phyloP scores from a whole-genome alignment of 2,113 vertebrate species.

The Pterophyllum scalare region DNA sequence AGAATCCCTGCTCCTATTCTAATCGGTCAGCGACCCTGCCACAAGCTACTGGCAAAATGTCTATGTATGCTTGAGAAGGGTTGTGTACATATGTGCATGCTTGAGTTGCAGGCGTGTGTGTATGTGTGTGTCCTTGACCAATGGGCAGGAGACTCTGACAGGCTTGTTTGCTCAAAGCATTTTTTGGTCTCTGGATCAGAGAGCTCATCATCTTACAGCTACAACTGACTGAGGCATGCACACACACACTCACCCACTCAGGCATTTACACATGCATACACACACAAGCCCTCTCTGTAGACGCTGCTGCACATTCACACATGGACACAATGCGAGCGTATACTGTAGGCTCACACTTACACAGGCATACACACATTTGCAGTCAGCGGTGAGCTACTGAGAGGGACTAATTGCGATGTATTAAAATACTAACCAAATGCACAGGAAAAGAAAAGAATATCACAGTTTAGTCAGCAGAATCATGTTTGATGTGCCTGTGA shows the following conservation, averaged over 20 bases:
- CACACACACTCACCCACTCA: not conserved
- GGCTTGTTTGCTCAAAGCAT: constrained; percentile 60
- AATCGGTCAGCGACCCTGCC: constrained; percentile 61
- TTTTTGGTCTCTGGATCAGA: constrained; percentile 70
- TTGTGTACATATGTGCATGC: constrained; percentile 52
- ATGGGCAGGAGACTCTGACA: constrained; percentile 73
- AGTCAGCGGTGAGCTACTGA: constrained; percentile 21
- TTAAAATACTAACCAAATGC: constrained; percentile 35
- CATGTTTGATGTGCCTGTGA: constrained; percentile 6
- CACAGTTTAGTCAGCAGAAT: constrained; percentile 8
- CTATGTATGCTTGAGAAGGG: constrained; percentile 50
- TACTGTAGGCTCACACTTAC: not conserved
- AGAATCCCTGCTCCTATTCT: constrained; percentile 47
- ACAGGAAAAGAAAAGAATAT: constrained; percentile 18
- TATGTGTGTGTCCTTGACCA: constrained; percentile 68
- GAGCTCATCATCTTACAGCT: constrained; percentile 71
- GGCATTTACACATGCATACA: constrained; percentile 27
- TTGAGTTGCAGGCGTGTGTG: constrained; percentile 39
- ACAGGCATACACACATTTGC: not conserved
- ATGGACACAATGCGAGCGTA: not conserved
- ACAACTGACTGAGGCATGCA: constrained; percentile 34
- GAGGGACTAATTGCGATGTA: constrained; percentile 56
- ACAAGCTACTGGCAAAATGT: constrained; percentile 62
- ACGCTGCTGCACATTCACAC: constrained; percentile 4
- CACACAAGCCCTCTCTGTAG: constrained; percentile 10